These are phyloP conservation scores for Drosophila barbarae DNA, from an alignment of 2,888 invertebrate species.

Conservation along the genomic window DNA sequence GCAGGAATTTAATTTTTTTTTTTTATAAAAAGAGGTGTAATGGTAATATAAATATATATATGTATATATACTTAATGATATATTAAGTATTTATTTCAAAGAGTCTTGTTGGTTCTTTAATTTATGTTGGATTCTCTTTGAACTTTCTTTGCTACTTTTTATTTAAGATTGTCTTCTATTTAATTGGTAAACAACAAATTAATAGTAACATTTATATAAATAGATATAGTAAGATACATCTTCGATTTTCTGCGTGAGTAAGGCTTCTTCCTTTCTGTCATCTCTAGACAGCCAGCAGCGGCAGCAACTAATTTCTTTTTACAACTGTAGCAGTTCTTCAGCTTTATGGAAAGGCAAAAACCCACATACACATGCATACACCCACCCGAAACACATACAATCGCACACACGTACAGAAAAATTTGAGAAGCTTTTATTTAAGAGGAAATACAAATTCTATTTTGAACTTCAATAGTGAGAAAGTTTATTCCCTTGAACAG, in stretches of 20 bases:
- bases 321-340: slow-evolving; percentile 70
- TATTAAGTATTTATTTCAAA: not conserved
- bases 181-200: not conserved
- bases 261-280: not conserved
- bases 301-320: slow-evolving; percentile 70
- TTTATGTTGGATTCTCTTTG: not conserved
- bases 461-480: no score
- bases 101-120: not conserved
- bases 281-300: slow-evolving; percentile 27
- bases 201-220: not conserved
- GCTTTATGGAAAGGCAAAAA: slow-evolving; percentile 55
- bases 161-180: no score
- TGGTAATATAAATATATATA: no score
- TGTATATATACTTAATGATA: no score
- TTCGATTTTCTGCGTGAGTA: not conserved
- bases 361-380: slow-evolving; percentile 17
- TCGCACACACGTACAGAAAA: not conserved
- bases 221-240: not conserved
- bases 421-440: not conserved
- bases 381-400: not conserved
- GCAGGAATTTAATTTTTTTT: not conserved
- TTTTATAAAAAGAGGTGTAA: no score
- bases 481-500: no score
- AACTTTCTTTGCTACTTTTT: no score
- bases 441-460: no score